Percentiles rank a stretch among this genome's conserved stretches.
Evolutionary conservation across 2,888 invertebrate species (phyloP).

Genomic region (Altica lythri): DNA sequence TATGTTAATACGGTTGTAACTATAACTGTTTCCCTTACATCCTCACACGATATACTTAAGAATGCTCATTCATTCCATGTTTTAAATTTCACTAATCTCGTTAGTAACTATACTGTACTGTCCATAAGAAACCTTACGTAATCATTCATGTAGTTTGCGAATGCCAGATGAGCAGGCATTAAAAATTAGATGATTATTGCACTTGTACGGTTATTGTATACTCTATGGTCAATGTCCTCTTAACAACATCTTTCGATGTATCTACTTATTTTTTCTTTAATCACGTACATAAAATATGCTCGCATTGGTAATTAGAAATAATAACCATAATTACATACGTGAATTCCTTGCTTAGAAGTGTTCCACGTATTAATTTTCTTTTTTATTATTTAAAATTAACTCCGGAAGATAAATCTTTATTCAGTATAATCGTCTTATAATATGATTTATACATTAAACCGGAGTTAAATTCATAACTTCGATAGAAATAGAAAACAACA

Average conservation of each 20-base stretch:
- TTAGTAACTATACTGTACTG: too few species aligned
- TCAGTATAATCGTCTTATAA: too few species aligned
- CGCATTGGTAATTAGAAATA: not conserved
- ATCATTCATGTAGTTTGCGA: constrained; percentile 2
- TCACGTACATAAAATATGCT: constrained; percentile 2
- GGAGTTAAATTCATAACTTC: too few species aligned
- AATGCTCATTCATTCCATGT: not conserved
- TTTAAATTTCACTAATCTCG: constrained; percentile 5
- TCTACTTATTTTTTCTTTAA: not conserved
- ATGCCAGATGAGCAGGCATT: constrained; percentile 25
- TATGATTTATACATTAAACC: too few species aligned
- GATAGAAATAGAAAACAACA: too few species aligned
- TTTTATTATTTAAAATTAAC: too few species aligned
- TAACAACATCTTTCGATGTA: constrained; percentile 19
- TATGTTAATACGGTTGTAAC: too few species aligned
- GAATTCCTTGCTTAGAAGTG: too few species aligned
- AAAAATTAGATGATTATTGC: constrained; percentile 28
- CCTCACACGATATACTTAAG: too few species aligned
- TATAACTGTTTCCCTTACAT: too few species aligned
- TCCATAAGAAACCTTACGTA: constrained; percentile 1
- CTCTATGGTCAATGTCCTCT: constrained; percentile 33
- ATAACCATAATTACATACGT: constrained; percentile 5
- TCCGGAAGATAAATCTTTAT: too few species aligned
- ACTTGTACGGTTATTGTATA: constrained; percentile 28
- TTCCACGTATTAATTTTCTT: too few species aligned